A percentile compares a stretch with the other conserved stretches of the same genome.
These are phyloP conservation scores for Erpobdella octoculata DNA, from an alignment of 2,888 invertebrate genomes.

Conservation along the genomic window DNA sequence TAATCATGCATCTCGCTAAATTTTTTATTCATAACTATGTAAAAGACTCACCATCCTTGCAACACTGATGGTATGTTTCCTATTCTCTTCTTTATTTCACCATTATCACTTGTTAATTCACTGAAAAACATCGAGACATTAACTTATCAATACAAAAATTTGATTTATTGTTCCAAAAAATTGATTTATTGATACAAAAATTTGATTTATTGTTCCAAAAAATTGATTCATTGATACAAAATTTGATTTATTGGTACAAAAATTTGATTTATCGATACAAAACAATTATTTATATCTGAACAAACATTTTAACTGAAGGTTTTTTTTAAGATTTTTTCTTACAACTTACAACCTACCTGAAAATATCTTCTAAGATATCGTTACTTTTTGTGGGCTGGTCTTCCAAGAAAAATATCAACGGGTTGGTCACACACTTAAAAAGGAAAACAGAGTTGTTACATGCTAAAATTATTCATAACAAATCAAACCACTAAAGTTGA, in stretches of 20 bases:
- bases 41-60: conserved; percentile 44
- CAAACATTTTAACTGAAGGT: no score
- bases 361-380: conserved; percentile 45
- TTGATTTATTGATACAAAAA: no score
- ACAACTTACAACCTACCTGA: conserved; percentile 45
- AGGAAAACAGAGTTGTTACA: conserved; percentile 2
- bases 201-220: conserved; percentile 11
- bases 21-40: no score
- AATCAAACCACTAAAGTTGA: conserved; percentile 5
- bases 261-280: no score
- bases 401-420: conserved; percentile 46
- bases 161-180: conserved; percentile 16
- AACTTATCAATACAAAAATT: no score
- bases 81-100: conserved; percentile 36
- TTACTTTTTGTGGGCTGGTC: conserved; percentile 42
- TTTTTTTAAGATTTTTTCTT: no score
- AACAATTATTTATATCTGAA: no score
- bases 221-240: no score
- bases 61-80: conserved; percentile 45
- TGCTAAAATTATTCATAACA: no score
- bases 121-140: no score
- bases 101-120: neutral
- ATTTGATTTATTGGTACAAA: conserved; percentile 10
- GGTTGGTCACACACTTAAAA: conserved; percentile 41
- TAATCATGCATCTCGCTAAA: no score